These are phyloP conservation scores for Caenorhabditis becei DNA, from an alignment of 2,888 invertebrate genomes.

Conservation along the genomic window DNA sequence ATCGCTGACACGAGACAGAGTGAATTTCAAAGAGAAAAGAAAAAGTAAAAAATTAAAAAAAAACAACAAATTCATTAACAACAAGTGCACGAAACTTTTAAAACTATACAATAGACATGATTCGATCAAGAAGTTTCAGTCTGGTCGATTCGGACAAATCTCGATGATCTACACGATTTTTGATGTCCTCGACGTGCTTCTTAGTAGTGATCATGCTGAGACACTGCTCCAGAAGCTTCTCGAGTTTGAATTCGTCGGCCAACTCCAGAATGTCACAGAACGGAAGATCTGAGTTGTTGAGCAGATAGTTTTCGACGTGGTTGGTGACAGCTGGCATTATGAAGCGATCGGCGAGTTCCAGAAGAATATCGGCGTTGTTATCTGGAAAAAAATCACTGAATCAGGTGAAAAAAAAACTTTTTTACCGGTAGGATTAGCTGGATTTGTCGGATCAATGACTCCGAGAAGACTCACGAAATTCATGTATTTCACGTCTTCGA, in stretches of 20 bases:
- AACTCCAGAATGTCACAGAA: neutral
- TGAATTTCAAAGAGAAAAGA: no score
- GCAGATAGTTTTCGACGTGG: neutral
- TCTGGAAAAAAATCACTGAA: constrained; percentile 1
- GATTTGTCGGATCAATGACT: neutral
- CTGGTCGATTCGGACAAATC: neutral
- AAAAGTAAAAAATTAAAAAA: no score
- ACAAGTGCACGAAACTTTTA: neutral
- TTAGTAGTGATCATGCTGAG: neutral
- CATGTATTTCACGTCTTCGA: constrained; percentile 10
- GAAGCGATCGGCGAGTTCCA: constrained; percentile 23
- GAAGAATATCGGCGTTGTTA: neutral
- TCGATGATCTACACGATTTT: neutral
- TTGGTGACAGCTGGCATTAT: neutral
- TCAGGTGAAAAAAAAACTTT: neutral
- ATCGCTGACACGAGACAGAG: no score
- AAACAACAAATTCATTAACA: no score
- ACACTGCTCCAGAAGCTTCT: neutral
- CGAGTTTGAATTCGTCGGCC: neutral
- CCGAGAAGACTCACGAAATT: constrained; percentile 7
- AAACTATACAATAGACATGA: neutral
- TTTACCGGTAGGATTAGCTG: neutral
- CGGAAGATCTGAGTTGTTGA: neutral
- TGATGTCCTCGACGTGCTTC: neutral
- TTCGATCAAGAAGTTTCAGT: neutral